Evolutionary conservation across 2,113 vertebrate genomes (phyloP), one percentile per base, ranked within the genome.

Genomic region (Trachemys scripta): DNA sequence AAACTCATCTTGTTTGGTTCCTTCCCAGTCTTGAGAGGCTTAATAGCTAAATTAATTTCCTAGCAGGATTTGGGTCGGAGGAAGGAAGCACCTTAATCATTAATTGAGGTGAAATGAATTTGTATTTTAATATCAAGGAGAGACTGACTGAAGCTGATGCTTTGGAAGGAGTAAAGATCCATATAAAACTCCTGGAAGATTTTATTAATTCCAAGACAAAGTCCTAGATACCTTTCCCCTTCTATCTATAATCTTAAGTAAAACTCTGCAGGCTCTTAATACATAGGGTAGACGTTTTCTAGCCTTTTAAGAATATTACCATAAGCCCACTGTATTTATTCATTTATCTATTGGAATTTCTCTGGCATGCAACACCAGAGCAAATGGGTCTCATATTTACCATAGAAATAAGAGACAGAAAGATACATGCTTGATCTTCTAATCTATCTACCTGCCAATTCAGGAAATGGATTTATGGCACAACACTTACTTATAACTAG

Each of bases 11-110:
- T 96, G 92, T 92, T 97, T 95, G 93, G 94, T 96, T 94, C 84
- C 89, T 96, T 96, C 95, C 89, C 81, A 97, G 95, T 94, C 97
- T 97, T 94, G 81, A 95, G 94, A 96, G 95, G 96, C 96, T 96
- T 97, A 96, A 97, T 97, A 97, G 96, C 96, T 45, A 87, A 96
- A 95, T 97, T 97, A 97, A 97, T 97, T 97, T 97, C 95, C 96
- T 97, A 90, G 85, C 95, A 93, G 97, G 96, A 93, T 93, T 92
- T 90, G 84, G 92, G 84, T 89, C 96, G 96, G 97, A 96, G 96
- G 96, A 97, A 97, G 92, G 95, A 90, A 97, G 97, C 95, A 81
- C 95, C 97, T 94, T 97, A 97, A 96, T 97, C 95, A 97, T 97
- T 97, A 96, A 97, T 95, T 96, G 96, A 42, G 1, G 96, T 90